Conservation (phyloP, 2,888 invertebrate genomes). For the Eurytoma californica region DNA sequence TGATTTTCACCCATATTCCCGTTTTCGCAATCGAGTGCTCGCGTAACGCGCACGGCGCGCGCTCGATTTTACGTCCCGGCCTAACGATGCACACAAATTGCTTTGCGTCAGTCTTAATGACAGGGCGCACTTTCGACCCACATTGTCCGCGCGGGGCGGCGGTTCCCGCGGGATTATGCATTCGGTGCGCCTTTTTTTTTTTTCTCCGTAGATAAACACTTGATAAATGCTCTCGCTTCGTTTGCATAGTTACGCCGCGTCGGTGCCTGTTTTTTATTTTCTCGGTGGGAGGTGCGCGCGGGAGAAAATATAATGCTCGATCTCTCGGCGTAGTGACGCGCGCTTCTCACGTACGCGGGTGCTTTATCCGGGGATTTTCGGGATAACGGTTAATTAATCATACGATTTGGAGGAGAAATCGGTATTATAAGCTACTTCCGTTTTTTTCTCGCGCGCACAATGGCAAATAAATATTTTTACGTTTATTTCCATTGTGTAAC, state of each 20-base stretch:
- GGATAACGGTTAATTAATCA: too few relatives aligned
- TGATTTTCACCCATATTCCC: too few relatives aligned
- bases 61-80: conserved; percentile 29
- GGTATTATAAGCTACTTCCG: too few relatives aligned
- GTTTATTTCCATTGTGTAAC: too few relatives aligned
- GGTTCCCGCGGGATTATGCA: not conserved
- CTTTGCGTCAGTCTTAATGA: conserved; percentile 40
- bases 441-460: too few relatives aligned
- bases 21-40: not conserved
- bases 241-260: not conserved
- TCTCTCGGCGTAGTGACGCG: too few relatives aligned
- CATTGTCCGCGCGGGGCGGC: conserved; percentile 4
- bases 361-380: too few relatives aligned
- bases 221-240: not conserved
- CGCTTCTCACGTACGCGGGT: too few relatives aligned
- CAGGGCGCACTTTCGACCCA: conserved; percentile 28
- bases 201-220: not conserved
- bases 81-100: conserved; percentile 44
- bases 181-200: not conserved
- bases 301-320: too few relatives aligned
- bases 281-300: not conserved
- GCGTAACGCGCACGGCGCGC: conserved; percentile 1
- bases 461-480: too few relatives aligned
- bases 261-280: not conserved
- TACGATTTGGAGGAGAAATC: too few relatives aligned